Base-by-base conservation (phyloP, 2,113 vertebrate species). In the Ammodytes marinus region DNA sequence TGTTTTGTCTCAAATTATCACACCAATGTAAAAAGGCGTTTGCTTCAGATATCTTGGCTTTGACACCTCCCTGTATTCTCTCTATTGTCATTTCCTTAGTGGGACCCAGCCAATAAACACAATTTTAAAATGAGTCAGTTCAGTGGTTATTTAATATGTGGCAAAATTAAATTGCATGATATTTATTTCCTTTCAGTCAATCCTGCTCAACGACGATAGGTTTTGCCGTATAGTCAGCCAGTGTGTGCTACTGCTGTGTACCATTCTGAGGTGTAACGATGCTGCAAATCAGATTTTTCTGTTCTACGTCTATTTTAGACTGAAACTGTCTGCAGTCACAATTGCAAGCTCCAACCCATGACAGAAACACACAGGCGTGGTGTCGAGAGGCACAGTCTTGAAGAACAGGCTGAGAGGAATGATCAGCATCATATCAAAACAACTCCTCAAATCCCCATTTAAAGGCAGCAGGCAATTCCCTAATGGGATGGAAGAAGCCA, bases 371-470 rank as follows among this genome's bases (percentile, higher is more conserved):
- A 40, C n/a, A 8, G 14, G 59, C 27, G 3, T 45, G 9, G 8
- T 42, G 57, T 54, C 37, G 14, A 8, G 1, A 39, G 7, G 3
- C 1, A 11, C 35, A 52, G 17, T 39, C 2, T 2, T 42, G 52
- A 65, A 79, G 58, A 76, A 52, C 6, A 37, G 11, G 7, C 59
- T 40, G 58, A 67, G 55, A 60, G n/a, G 71, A 49, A 76, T 55
- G 60, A 68, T 75, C 35, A 15, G 77, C 50, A 17, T 77, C 72
- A 86, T 72, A 83, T 76, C 67, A 76, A 54, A 83, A 74, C 35
- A 63, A 19, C 43, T 83, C 69, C 82, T 73, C 69, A 55, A 52
- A 77, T 72, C 47, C 4, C 27, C 5, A 15, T 75, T 79, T 64
- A 64, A 78, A 64, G 80, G 47, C 46, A 70, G 71, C 46, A 66